A percentile compares a stretch with the other conserved stretches of the same genome.
These are phyloP conservation scores for Phyllopteryx taeniolatus DNA, from an alignment of 2,113 vertebrate species.

Conservation along the genomic window DNA sequence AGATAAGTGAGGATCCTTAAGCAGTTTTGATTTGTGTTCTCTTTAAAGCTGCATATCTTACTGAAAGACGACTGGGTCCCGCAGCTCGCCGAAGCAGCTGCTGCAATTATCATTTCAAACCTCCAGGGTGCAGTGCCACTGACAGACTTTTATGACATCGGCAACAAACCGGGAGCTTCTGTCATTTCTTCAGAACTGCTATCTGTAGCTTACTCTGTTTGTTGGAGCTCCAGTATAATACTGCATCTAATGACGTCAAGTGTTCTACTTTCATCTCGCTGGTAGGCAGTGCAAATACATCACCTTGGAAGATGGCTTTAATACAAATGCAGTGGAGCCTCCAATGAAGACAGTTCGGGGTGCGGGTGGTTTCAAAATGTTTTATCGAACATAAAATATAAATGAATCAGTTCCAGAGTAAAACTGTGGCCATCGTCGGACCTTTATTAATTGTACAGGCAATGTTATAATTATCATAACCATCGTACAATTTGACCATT, in stretches of 20 bases:
- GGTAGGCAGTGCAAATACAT: not conserved
- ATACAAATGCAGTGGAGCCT: conserved; percentile 10
- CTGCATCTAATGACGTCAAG: not conserved
- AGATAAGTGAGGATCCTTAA: not conserved
- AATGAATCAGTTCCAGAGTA: not conserved
- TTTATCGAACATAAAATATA: not conserved
- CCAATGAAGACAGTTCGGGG: not conserved
- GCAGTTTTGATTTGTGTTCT: not conserved
- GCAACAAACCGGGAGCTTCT: conserved; percentile 3
- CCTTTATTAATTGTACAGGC: not conserved
- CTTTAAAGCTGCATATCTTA: conserved; percentile 1
- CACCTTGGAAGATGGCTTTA: not conserved
- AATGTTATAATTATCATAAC: not conserved
- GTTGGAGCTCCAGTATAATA: not conserved
- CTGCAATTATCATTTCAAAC: conserved; percentile 36
- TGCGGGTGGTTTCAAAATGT: not conserved
- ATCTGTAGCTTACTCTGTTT: conserved; percentile 3
- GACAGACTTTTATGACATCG: conserved; percentile 35
- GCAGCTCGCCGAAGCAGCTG: conserved; percentile 34
- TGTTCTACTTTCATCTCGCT: not conserved
- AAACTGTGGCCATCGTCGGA: not conserved
- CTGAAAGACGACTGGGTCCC: conserved; percentile 20
- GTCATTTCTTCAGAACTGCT: conserved; percentile 20
- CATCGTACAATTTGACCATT: not conserved
- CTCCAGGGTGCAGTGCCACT: conserved; percentile 36